Base-by-base conservation (phyloP, 2,888 invertebrate species). In the Stenichneumon culpator region DNA sequence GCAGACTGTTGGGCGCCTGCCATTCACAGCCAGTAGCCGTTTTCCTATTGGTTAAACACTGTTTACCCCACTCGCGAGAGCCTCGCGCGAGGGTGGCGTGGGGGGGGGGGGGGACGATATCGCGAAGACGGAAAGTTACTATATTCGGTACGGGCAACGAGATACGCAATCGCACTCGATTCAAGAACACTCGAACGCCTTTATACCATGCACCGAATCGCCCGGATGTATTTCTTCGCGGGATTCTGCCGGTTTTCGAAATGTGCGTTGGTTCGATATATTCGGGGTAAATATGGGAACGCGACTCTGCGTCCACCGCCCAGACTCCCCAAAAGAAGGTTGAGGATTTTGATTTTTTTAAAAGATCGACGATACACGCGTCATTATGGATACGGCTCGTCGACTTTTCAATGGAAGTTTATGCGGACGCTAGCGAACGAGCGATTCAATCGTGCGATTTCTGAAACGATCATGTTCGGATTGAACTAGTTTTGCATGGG, bases 1-100 rank as follows among this genome's bases (percentile, higher is more conserved):
- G 79, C 70, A 88, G 88, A 88, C 87, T 82, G 88, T 87, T 85
- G 54, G 88, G 80, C 88, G 87, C 87, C 86, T 69, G 25, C 79
- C 69, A 84, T 83, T 72, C 63, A 69, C 47, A 70, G 50, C 63
- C 72, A 3, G n/a, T 22, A 54, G 47, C 72, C 28, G 60, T 72
- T 78, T 73, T 54, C 72, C 68, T 65, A 78, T 81, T 69, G 44
- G 68, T 32, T 63, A 47, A 65, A 75, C 25, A 65, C 22, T 54
- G 36, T 70, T 72, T 79, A 36, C 28, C 36, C 32, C 72, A 47
- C 39, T 14, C 28, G n/a, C 52, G 44, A 67, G 60, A 57, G 69
- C 50, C 70, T 67, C 25, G 47, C 75, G 72, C 69, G 69, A 67
- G 70, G 11, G 50, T 70, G 83, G 67, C 72, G n/a, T n/a, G n/a